Evolutionary conservation across 2,888 invertebrate genomes (phyloP), one percentile per base, ranked within the genome.

Genomic region (Cephalotes varians): DNA sequence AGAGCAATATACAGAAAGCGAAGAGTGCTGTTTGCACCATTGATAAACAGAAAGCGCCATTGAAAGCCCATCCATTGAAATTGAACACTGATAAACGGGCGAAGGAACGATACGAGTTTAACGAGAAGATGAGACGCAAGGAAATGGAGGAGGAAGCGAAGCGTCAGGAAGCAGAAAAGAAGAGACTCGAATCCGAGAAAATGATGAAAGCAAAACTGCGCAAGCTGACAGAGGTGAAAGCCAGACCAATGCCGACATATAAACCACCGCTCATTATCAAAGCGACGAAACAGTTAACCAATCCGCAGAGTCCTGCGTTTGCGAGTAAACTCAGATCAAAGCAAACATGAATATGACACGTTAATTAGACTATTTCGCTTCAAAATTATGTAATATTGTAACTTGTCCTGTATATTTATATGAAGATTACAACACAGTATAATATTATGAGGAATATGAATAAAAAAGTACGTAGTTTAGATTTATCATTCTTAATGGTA

Each of bases 51-150:
- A 80, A 67, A 28, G 73, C 37, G 7, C 2, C n/a, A 1, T 10
- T 6, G 7, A 64, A 56, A 5, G 28, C 21, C 6, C 10, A 10
- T 56, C 47, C 67, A 2, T 1, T 69, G 12, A 76, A 86, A 76
- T 69, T 97, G n/a, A 96, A 96, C 71, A 96, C 97, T 1, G 96
- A 96, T 81, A 95, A 95, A 84, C 94, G 97, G 80, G 96, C 96
- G 0, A 95, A 94, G 15, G 96, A 97, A 83, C 94, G 97, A 47
- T 95, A 95, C 64, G 95, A 95, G 56, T 97, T 96, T 94, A 96
- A 97, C 0, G 95, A 95, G 47, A 93, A 93, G 18, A 86, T 96
- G 2, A 94, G 91, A 51, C 90, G 90, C 18, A 96, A 95, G 91
- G 96, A 96, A 86, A 95, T 95, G 65, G 95, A 96, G 84, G 95